Evolutionary conservation across 2,113 vertebrate species (phyloP), one percentile per base, ranked within the genome.

Genomic region (Callaeas wilsoni): DNA sequence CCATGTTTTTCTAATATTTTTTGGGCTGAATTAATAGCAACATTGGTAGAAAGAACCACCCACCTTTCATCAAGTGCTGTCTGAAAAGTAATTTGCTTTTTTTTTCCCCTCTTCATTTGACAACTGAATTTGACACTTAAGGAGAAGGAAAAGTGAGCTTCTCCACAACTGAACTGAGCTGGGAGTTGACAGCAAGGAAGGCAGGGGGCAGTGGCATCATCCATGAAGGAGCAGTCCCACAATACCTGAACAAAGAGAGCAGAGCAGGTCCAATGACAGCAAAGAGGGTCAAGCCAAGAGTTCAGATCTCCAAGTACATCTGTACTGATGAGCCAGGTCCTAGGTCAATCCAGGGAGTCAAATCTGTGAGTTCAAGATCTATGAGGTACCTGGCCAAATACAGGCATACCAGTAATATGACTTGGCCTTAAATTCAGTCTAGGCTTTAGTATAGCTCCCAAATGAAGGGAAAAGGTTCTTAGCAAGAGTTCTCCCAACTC

Each of bases 41-140:
- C 71, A 64, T 35, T 73, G 71, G 27, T 89, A 73, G 87, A 80
- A 91, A 93, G 87, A 95, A 87, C 80, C 81, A 65, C 68, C 76
- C 30, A 80, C 80, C 68, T 93, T 82, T 88, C 94, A 88, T 85
- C 60, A 90, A 88, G 17, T 79, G 75, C 92, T 88, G 52, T 79
- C 86, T 88, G 75, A 92, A 79, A 88, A 95, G 83, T 71, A 23
- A 47, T 19, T 77, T 65, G 15, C 12, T 60, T 37, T 67, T 56
- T 39, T 53, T 56, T 22, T 22, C 39, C 27, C 39, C 27, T 53
- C 63, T 50, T 29, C 37, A 52, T 39, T 42, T 95, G 71, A 84
- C 44, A 76, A 35, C 39, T 91, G 68, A 63, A 56, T 89, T 91
- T 93, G 76, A 86, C 41, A 73, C 30, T 79, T 60, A 35, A 25